These are phyloP conservation scores for Hydrotaea diabolus DNA, from an alignment of 2,888 invertebrate species.

Conservation along the genomic window DNA sequence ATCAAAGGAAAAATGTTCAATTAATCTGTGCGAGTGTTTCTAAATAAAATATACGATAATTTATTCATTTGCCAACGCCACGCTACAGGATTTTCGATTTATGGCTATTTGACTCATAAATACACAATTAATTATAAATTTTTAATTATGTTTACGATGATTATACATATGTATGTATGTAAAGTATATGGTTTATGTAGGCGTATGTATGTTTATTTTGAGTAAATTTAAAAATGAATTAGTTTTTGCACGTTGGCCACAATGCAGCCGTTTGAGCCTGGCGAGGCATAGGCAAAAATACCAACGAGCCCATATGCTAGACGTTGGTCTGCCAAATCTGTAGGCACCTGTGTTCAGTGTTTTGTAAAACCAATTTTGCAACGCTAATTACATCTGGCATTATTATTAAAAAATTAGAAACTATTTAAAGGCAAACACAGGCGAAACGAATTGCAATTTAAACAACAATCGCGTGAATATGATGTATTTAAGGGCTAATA, in stretches of 20 bases:
- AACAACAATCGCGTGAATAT: too few relatives aligned
- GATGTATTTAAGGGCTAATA: too few relatives aligned
- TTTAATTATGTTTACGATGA: slow-evolving; percentile 61
- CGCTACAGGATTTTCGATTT: slow-evolving; percentile 56
- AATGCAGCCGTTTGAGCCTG: too few relatives aligned
- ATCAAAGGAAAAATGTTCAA: slow-evolving; percentile 9
- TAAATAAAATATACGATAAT: not conserved
- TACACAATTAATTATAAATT: slow-evolving; percentile 64
- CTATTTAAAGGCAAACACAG: not conserved
- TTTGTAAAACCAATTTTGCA: not conserved
- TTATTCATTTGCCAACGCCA: slow-evolving; percentile 24
- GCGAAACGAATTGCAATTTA: not conserved
- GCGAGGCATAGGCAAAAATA: too few relatives aligned
- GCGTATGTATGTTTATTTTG: not conserved
- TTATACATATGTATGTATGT: slow-evolving; percentile 36
- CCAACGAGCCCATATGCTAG: not conserved
- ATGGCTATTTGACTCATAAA: slow-evolving; percentile 63
- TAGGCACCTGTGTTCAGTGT: not conserved
- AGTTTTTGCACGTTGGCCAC: not conserved
- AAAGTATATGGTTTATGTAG: too few relatives aligned
- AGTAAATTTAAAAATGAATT: slow-evolving; percentile 43
- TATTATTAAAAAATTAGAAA: not conserved
- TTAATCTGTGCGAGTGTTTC: slow-evolving; percentile 3
- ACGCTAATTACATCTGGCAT: not conserved
- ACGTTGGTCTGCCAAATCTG: not conserved